A percentile compares a stretch with the other conserved stretches of the same genome.
Conservation (phyloP, 2,888 invertebrate genomes). For the Parascotia fuliginaria region DNA sequence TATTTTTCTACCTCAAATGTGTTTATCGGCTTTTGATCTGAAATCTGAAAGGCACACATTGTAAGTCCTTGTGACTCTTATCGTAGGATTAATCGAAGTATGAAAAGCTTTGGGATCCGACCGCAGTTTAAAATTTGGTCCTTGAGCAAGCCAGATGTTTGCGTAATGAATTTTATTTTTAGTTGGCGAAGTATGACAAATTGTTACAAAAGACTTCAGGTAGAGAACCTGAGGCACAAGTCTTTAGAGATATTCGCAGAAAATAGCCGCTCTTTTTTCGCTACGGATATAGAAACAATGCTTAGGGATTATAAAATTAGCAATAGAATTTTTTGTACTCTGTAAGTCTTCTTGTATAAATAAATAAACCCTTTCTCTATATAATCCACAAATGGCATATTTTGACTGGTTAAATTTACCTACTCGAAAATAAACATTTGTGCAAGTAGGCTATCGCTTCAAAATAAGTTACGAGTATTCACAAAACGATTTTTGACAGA, state of each 20-base stretch:
- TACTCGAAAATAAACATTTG: too few species aligned
- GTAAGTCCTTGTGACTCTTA: slow-evolving; percentile 76
- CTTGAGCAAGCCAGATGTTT: slow-evolving; percentile 65
- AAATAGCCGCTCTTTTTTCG: background rate
- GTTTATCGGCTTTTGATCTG: slow-evolving; percentile 81
- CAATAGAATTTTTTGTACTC: background rate
- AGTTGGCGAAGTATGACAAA: slow-evolving; percentile 36
- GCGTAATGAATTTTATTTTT: slow-evolving; percentile 44
- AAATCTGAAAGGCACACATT: slow-evolving; percentile 83
- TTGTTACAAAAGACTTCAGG: slow-evolving; percentile 26
- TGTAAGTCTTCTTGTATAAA: background rate
- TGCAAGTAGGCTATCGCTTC: too few species aligned
- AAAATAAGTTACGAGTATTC: too few species aligned
- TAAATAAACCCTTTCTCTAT: background rate
- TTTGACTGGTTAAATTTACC: too few species aligned
- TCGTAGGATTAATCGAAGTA: slow-evolving; percentile 75
- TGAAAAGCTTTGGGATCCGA: slow-evolving; percentile 67
- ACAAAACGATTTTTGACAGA: background rate
- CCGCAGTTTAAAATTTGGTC: slow-evolving; percentile 60
- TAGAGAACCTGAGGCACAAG: slow-evolving; percentile 26
- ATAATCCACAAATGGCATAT: background rate
- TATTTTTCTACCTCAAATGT: slow-evolving; percentile 71
- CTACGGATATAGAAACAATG: background rate
- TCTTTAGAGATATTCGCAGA: slow-evolving; percentile 5
- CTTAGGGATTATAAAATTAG: background rate